Evolutionary conservation across 1,140 invertebrate species (phyloP).

Genomic region (Leguminivora glycinivorella): DNA sequence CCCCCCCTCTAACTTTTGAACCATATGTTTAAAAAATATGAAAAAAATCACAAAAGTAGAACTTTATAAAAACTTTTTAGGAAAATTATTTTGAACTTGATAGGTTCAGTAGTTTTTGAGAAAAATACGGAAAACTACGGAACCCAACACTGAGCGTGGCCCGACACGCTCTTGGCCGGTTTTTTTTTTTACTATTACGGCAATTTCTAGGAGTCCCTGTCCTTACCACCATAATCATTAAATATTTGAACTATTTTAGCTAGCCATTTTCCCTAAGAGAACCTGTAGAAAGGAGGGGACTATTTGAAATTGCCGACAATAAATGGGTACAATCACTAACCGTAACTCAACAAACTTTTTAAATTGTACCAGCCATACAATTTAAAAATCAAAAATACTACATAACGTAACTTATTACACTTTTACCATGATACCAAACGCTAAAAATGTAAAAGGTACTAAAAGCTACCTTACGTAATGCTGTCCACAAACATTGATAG

Average conservation of each 20-base stretch:
- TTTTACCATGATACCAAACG: not conserved
- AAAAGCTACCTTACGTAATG: not conserved
- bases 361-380: slow-evolving; percentile 10
- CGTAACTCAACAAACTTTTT: not conserved
- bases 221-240: not conserved
- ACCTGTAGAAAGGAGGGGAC: too few species aligned
- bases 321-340: not conserved
- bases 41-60: too few species aligned
- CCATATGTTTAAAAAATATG: too few species aligned
- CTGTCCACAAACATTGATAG: not conserved
- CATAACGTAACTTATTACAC: not conserved
- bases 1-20: too few species aligned
- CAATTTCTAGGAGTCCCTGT: not conserved
- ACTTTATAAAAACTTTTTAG: too few species aligned
- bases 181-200: not conserved
- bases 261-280: not conserved
- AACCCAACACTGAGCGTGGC: too few species aligned
- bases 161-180: too few species aligned
- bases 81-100: too few species aligned
- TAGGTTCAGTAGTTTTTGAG: too few species aligned
- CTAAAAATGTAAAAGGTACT: not conserved
- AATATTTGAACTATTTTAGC: not conserved
- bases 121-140: too few species aligned
- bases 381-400: not conserved
- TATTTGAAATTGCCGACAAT: not conserved